These are phyloP conservation scores for Himalopsyche japonica DNA, from an alignment of 2,888 invertebrate genomes.

Conservation along the genomic window DNA sequence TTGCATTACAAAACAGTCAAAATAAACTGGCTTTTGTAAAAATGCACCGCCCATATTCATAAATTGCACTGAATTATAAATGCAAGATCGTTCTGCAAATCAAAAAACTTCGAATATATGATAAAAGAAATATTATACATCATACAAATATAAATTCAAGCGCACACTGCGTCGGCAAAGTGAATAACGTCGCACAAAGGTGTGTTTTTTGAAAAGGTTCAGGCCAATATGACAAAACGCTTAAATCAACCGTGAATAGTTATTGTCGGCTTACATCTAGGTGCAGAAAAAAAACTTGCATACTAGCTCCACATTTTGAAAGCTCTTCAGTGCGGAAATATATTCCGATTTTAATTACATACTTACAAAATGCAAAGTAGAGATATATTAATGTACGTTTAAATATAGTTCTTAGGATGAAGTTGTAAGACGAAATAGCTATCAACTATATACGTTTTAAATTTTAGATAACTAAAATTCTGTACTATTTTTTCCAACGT, in stretches of 20 bases:
- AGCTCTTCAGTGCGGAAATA: neutral
- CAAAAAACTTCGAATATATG: conserved; percentile 17
- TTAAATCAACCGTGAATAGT: conserved; percentile 40
- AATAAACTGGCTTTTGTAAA: neutral
- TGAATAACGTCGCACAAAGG: conserved; percentile 5
- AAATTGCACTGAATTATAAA: neutral
- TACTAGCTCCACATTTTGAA: neutral
- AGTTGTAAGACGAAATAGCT: too few species aligned
- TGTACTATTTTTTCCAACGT: too few species aligned
- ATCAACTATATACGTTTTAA: too few species aligned
- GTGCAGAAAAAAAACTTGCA: neutral
- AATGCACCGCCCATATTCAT: neutral
- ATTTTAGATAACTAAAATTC: too few species aligned
- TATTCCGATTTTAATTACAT: too few species aligned
- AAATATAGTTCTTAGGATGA: too few species aligned
- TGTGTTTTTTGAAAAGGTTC: conserved; percentile 16
- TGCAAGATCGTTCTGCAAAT: neutral
- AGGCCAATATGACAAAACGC: conserved; percentile 33
- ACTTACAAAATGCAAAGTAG: too few species aligned
- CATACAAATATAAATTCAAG: neutral
- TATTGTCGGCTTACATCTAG: conserved; percentile 37
- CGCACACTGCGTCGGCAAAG: neutral
- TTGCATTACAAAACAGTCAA: neutral
- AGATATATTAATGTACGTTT: too few species aligned
- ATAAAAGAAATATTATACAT: neutral